Base-by-base conservation (phyloP, 2,113 vertebrate species). In the Clarias batrachus region DNA sequence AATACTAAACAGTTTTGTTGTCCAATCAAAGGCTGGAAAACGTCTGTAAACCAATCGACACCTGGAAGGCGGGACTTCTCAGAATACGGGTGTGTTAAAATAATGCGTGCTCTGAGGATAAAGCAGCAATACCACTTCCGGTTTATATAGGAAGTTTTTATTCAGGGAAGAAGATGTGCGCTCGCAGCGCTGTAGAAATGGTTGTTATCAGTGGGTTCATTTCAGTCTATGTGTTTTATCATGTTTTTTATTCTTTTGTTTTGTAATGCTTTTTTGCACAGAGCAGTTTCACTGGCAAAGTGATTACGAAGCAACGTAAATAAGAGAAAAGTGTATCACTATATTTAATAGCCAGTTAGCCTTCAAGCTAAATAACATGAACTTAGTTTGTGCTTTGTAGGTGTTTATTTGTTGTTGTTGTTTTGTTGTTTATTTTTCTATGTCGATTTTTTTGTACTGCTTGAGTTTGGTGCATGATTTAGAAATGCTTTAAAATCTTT, bases 71-170 rank as follows among this genome's bases (percentile, higher is more conserved):
- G 21, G 25, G 5, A 3, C 21, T 52, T 17, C 7, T 57, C 81
- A 37, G 66, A 59, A 37, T 23, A 57, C 63, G 52, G 65, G 48
- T 70, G 3, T 54, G 48, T 27, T 48, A 83, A 83, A 56, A 52
- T 5, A 19, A n/a, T 4, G 25, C 19, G 13, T 13, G 27, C 13
- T 77, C 13, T 14, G 5, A 9, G 17, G 65, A 2, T 30, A 54
- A 77, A 33, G 57, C 63, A 27, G 21, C 2, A 23, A 27, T 4
- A 16, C 4, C 10, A 81, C 54, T 78, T 89, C 89, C 86, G 74
- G 84, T 84, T 23, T 80, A 41, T 52, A 57, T 23, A 78, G 89
- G 86, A 88, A 89, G 86, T 89, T 89, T 87, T 88, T 27, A 84
- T 73, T 80, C 66, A 68, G 81, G 74, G 37, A 59, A 59, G 25